Evolutionary conservation across 1,140 invertebrate genomes (phyloP), one percentile per base, ranked within the genome.

Genomic region (Hycleus phaleratus): DNA sequence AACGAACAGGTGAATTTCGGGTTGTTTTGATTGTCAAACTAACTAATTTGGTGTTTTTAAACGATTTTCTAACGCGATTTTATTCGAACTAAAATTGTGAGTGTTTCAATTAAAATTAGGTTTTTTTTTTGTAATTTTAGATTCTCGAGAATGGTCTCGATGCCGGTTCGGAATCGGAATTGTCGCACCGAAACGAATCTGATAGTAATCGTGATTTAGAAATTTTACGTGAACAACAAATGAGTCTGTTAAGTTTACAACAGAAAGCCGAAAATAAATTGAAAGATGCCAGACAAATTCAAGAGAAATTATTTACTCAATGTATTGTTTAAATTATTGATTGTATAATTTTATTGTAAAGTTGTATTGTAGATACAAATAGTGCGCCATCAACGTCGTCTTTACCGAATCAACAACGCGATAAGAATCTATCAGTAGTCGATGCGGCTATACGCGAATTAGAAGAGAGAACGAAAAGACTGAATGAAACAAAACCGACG

Each of bases 221-320:
- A 39, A 49, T 68, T 25, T 50, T 73, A 12, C 64, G 68, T 40
- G 71, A 73, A 51, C 71, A 74, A 44, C 69, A 74, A 46, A 64
- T 67, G 59, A 53, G 64, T 6, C 47, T 73, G n/a, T 54, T 71
- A 47, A 60, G 61, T 39, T 51, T 73, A 26, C 67, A 73, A 56
- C 63, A 70, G 43, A 72, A 72, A 57, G 70, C 71, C 11, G 72
- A 73, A 48, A 71, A 71, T 59, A 70, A 71, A 63, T 49, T 74
- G 25, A 63, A 64, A 43, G 70, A 73, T 38, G 72, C 73, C 1
- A 61, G 70, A 38, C 61, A 62, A 12, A 64, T 66, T 24, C 73
- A 74, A 63, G 68, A 68, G 49, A 71, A 64, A 60, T 45, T 71
- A 11, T 43, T 60, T 3, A 49, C 59, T 0, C 58, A 61, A 49